These are phyloP conservation scores for Syngnathus rostellatus DNA, from an alignment of 2,797 vertebrate species.

Conservation along the genomic window DNA sequence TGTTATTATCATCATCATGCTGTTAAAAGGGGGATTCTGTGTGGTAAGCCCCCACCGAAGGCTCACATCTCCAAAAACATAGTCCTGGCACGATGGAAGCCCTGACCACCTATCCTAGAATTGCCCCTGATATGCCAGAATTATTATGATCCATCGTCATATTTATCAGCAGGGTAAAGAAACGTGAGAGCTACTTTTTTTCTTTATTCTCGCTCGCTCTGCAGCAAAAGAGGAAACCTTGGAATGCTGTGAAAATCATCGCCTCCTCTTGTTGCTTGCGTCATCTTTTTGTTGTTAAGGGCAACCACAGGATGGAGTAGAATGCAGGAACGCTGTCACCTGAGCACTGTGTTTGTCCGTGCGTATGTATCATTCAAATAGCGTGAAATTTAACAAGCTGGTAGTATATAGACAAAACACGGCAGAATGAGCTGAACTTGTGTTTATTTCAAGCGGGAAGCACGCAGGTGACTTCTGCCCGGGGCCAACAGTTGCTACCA, in stretches of 20 bases:
- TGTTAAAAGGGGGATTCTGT: not conserved
- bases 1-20: not conserved
- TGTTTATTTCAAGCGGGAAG: not conserved
- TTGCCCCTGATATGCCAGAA: not conserved
- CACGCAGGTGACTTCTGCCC: no score
- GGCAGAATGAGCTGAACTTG: not conserved
- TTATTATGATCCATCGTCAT: not conserved
- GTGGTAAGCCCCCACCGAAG: no score
- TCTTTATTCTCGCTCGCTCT: slow-evolving; percentile 7
- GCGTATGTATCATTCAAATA: not conserved
- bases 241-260: not conserved
- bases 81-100: no score
- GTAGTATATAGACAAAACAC: not conserved
- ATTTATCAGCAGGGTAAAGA: not conserved
- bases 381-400: not conserved
- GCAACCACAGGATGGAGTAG: slow-evolving; percentile 38
- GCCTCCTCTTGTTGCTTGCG: slow-evolving; percentile 1
- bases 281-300: slow-evolving; percentile 40
- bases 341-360: slow-evolving; percentile 31
- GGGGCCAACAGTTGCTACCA: no score
- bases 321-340: slow-evolving; percentile 38
- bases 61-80: no score
- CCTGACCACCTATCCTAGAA: no score
- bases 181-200: not conserved
- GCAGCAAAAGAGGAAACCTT: not conserved